Evolutionary conservation across 2,888 invertebrate species (phyloP), one percentile per base, ranked within the genome.

Genomic region (Metacarcinus magister): DNA sequence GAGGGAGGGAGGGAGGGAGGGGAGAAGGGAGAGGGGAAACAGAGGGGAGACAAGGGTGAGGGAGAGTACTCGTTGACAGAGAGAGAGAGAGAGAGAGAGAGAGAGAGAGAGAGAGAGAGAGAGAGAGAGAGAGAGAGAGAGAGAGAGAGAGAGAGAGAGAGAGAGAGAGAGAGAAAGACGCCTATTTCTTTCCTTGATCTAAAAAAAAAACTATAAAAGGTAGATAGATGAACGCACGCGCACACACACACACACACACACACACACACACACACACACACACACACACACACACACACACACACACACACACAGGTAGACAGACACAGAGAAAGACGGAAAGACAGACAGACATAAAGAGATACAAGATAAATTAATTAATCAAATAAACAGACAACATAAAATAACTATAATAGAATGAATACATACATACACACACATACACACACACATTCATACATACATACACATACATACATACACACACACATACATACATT

Each of bases 61-160:
- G 16, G 54, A n/a, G 32, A 28, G 54, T 3, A 44, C 3, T 16
- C 46, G 8, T 2, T 19, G 43, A 44, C 46, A 46, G 46, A 91
- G 46, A 23, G 43, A 44, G 8, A 46, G 91, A 91, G n/a, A n/a
- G 91, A 44, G 46, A 23, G 91, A 16, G 5, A 5, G n/a, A 23
- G 23, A 5, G n/a, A 23, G 23, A 23, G 67, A 23, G 23, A 67
- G 90, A 87, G 87, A 32, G 87, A 87, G 39, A 92, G 44, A 92
- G 48, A 32, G 54, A n/a, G 67, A 54, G 19, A 67, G 93, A 93
- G 93, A 93, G 93, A 67, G 93, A 67, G 67, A 93, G 67, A 67
- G 67, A 93, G 67, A 93, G 60, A 67, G 93, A 67, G 93, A 93
- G 93, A 67, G 67, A 67, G 67, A 67, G 93, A 93, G 93, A 60